These are phyloP conservation scores for Paracyprichromis sp. DNA, from an alignment of 2,113 vertebrate species.

Conservation along the genomic window DNA sequence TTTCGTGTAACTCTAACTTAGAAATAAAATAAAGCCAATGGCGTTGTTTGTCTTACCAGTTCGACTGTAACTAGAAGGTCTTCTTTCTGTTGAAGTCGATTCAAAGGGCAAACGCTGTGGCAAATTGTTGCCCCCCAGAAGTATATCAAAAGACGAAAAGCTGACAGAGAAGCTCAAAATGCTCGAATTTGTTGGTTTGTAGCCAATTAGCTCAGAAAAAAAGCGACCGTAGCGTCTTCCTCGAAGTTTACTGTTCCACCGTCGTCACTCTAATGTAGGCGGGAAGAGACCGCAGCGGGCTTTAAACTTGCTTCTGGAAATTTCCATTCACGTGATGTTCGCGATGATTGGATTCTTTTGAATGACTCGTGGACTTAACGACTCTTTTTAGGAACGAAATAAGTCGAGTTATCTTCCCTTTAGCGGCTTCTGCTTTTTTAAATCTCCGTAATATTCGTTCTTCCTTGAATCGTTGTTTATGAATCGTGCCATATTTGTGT, in stretches of 20 bases:
- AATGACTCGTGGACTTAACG: background rate
- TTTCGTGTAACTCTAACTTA: background rate
- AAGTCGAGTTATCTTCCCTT: accelerated
- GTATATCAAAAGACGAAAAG: accelerated
- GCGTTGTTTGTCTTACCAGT: constrained; percentile 15
- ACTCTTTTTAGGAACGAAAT: background rate
- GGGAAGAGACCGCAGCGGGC: accelerated
- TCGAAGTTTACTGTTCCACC: accelerated
- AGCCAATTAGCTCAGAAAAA: background rate
- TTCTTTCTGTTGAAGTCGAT: background rate
- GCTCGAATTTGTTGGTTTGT: accelerated
- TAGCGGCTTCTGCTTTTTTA: too few relatives aligned
- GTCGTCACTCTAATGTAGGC: background rate
- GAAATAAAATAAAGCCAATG: background rate
- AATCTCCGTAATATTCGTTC: background rate
- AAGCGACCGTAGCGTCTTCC: accelerated
- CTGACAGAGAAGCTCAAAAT: accelerated
- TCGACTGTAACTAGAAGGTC: background rate
- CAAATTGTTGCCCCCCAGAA: background rate
- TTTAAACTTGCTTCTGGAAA: background rate
- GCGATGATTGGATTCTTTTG: background rate
- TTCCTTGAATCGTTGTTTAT: background rate
- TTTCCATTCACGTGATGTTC: constrained; percentile 11
- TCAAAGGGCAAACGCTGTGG: background rate
- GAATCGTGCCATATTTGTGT: background rate